Base-by-base conservation (phyloP, 2,888 invertebrate genomes). In the Plagodis dolabraria region DNA sequence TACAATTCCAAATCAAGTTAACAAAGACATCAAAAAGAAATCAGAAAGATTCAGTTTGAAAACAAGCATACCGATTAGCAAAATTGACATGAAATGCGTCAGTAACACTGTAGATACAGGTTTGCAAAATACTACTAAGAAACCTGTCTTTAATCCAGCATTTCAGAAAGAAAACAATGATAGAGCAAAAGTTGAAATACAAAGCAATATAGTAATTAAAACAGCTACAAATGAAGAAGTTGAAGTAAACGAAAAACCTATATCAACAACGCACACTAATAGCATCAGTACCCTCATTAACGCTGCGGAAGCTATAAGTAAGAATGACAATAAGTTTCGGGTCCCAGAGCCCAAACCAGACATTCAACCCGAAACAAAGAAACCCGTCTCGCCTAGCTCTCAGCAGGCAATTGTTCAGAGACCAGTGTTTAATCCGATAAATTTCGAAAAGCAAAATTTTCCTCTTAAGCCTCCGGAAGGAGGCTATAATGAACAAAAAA, bases 21-120 rank as follows among this genome's bases (percentile, higher is more conserved):
- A 52, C 47, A 85, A 83, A 64, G 89, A 89, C 8, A 60, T 70
- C 0, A 87, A 84, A 76, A 85, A 85, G 72, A 92, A 91, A 74
- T 65, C 81, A 34, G 92, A 92, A 76, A 75, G 88, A 50, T 91
- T 87, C 51, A 92, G 92, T 64, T 72, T 93, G 11, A 93, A 89
- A 83, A 92, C 93, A 0, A 92, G 92, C 69, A 93, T 93, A 68
- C 93, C 93, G 5, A 92, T 92, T 49, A 91, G 90, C 60, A 91
- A 92, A 71, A 85, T 92, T 43, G 92, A 92, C 65, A 85, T 92
- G 80, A 92, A 91, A 73, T 88, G 87, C 65, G 89, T 92, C 1
- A 82, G 70, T 44, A 82, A 47, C 50, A 53, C 68, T 7, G 55
- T 66, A 0, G 70, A 71, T 43, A 62, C 64, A 33, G 49, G 52